phyloP scores from a whole-genome alignment of 2,888 invertebrate genomes.

The Agrochola circellaris region DNA sequence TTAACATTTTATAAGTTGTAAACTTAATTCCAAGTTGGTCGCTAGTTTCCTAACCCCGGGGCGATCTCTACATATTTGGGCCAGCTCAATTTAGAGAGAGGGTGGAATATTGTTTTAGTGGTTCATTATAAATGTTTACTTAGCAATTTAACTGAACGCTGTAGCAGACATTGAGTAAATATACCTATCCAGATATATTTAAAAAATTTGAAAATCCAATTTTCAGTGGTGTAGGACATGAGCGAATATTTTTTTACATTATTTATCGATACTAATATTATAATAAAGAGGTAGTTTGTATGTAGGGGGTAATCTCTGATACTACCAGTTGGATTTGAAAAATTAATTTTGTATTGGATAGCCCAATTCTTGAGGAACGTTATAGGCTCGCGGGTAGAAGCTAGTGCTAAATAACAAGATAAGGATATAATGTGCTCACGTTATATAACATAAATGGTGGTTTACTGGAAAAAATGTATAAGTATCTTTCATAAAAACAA shows the following conservation, averaged over 20 bases:
- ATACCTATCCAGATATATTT: not conserved
- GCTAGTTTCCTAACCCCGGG: slow-evolving; percentile 26
- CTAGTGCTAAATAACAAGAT: not conserved
- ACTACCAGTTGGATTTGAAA: no score
- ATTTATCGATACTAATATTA: not conserved
- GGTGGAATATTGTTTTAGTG: slow-evolving; percentile 26
- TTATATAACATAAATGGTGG: not conserved
- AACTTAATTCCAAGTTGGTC: slow-evolving; percentile 55
- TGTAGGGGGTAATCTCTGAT: no score
- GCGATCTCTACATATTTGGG: slow-evolving; percentile 36
- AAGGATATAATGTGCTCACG: not conserved
- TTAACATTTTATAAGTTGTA: slow-evolving; percentile 58
- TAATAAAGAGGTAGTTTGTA: no score
- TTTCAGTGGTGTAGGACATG: no score
- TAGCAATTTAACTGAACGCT: slow-evolving; percentile 22
- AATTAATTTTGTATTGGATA: no score
- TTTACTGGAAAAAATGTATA: not conserved
- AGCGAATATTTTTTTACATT: not conserved
- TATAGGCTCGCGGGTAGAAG: no score
- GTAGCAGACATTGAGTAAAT: not conserved
- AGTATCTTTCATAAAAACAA: not conserved
- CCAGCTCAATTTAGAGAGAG: slow-evolving; percentile 6
- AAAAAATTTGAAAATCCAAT: not conserved
- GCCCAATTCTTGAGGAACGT: no score
- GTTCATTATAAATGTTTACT: slow-evolving; percentile 24